phyloP scores from a whole-genome alignment of 2,888 invertebrate species.

The Hypsopygia costalis region DNA sequence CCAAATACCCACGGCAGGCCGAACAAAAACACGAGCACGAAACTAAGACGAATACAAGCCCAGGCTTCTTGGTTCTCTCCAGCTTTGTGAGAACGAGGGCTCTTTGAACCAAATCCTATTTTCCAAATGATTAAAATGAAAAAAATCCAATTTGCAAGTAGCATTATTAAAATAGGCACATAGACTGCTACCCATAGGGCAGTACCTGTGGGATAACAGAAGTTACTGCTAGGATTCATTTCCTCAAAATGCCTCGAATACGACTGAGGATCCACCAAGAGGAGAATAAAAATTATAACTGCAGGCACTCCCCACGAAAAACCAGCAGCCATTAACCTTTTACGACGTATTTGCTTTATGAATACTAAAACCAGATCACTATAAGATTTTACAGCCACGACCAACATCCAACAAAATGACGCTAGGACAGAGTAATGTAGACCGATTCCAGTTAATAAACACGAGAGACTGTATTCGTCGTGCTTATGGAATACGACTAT shows the following conservation, averaged over 20 bases:
- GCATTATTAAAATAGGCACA: conserved; percentile 51
- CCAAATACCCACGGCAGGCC: conserved; percentile 71
- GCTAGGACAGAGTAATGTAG: conserved; percentile 80
- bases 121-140: not conserved
- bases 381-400: conserved; percentile 80
- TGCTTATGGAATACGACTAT: conserved; percentile 9
- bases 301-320: conserved; percentile 76
- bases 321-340: conserved; percentile 70
- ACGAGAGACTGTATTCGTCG: conserved; percentile 32
- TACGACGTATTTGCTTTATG: conserved; percentile 60
- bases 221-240: conserved; percentile 30
- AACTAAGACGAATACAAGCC: conserved; percentile 32
- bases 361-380: conserved; percentile 80
- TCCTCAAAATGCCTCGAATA: conserved; percentile 34
- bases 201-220: conserved; percentile 57
- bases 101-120: not conserved
- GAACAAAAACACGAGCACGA: conserved; percentile 65
- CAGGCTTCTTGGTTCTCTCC: not conserved
- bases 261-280: conserved; percentile 32
- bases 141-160: conserved; percentile 46
- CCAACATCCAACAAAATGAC: conserved; percentile 82
- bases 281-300: conserved; percentile 46
- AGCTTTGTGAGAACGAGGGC: not conserved
- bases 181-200: conserved; percentile 57
- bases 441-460: conserved; percentile 67